Evolutionary conservation across 2,888 invertebrate species (phyloP).

Genomic region (Cheilosia impressa): DNA sequence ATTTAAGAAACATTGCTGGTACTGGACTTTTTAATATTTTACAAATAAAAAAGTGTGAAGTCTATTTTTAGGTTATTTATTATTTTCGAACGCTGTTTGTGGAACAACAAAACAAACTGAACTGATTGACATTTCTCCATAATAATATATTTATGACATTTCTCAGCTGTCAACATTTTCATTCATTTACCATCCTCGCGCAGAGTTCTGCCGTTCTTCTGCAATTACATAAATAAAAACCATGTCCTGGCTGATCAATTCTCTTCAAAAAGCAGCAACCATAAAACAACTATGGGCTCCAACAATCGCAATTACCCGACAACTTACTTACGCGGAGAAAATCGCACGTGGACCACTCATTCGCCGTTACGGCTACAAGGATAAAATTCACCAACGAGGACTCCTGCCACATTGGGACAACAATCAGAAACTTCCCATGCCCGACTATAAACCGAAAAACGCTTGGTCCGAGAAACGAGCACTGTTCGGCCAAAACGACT

Average conservation of each 20-base stretch:
- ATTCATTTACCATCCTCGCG: conserved; percentile 4
- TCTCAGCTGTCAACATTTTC: conserved; percentile 27
- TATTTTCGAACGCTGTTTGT: neutral
- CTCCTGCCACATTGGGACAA: conserved; percentile 87
- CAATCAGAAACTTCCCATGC: conserved; percentile 86
- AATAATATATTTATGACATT: neutral
- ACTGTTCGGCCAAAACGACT: conserved; percentile 97
- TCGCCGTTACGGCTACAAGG: conserved; percentile 87
- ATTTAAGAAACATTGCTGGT: no score
- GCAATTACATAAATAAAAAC: conserved; percentile 64
- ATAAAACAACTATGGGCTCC: conserved; percentile 55
- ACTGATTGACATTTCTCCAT: neutral
- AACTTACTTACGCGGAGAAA: conserved; percentile 84
- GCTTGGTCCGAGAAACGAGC: conserved; percentile 91
- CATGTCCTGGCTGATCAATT: conserved; percentile 66
- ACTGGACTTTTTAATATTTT: no score
- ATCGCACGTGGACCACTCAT: conserved; percentile 85
- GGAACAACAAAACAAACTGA: conserved; percentile 14
- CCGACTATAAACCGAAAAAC: conserved; percentile 89
- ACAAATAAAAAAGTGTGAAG: no score
- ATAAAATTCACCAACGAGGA: conserved; percentile 88
- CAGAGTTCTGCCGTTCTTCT: neutral
- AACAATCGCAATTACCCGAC: conserved; percentile 84
- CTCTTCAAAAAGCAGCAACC: conserved; percentile 38
- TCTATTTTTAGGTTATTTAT: no score